Conservation (phyloP, 1,140 invertebrate species). For the Heliconius hermathena region DNA sequence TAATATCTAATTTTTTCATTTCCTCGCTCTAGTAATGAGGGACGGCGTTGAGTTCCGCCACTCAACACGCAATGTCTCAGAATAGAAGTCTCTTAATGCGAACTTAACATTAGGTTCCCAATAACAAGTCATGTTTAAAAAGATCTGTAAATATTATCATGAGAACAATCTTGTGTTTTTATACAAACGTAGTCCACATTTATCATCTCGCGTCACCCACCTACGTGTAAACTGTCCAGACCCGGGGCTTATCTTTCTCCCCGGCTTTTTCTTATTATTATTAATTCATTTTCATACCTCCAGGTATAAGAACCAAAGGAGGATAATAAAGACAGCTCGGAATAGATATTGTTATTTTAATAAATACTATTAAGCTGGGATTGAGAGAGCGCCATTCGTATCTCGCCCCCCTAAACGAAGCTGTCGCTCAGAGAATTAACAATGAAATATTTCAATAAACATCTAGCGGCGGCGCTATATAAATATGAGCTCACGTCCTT, state of each 20-base stretch:
- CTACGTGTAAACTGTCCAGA: constrained; percentile 64
- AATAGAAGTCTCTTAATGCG: too few relatives aligned
- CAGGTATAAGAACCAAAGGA: constrained; percentile 40
- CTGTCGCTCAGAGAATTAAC: constrained; percentile 73
- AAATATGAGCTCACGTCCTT: constrained; percentile 70
- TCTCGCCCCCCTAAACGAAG: constrained; percentile 54
- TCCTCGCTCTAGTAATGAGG: too few relatives aligned
- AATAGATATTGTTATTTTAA: constrained; percentile 74
- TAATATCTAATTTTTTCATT: too few relatives aligned
- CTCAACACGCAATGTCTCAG: too few relatives aligned
- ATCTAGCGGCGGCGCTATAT: constrained; percentile 62
- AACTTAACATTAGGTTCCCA: too few relatives aligned
- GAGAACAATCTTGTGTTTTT: constrained; percentile 56
- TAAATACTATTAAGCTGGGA: constrained; percentile 72
- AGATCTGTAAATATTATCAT: constrained; percentile 59
- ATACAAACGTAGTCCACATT: constrained; percentile 67
- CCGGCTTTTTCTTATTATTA: constrained; percentile 44
- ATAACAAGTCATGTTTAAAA: constrained; percentile 43
- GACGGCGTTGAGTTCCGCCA: neutral
- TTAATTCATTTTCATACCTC: constrained; percentile 30
- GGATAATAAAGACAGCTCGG: constrained; percentile 51
- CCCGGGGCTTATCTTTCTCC: constrained; percentile 58
- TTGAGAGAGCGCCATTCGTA: constrained; percentile 59
- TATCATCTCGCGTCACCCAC: constrained; percentile 50
- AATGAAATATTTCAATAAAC: constrained; percentile 80